A percentile compares a stretch with the other conserved stretches of the same genome.
Conservation (phyloP, 2,113 vertebrate species). For the Amphiprion ocellaris region DNA sequence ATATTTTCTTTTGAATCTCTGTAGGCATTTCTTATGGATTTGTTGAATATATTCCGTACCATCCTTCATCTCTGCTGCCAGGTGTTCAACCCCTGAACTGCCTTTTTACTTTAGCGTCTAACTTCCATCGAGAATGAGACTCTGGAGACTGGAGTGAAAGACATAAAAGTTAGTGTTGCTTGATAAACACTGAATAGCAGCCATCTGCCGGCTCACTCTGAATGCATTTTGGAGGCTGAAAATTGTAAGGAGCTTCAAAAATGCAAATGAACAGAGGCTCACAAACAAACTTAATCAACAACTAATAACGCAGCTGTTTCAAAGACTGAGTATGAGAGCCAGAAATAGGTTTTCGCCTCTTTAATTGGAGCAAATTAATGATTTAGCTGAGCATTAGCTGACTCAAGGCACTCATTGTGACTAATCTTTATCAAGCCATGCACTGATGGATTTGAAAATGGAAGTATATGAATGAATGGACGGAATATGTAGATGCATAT, state of each 20-base stretch:
- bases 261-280: constrained; percentile 76
- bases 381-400: constrained; percentile 78
- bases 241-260: constrained; percentile 67
- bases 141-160: constrained; percentile 56
- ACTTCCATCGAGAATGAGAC: constrained; percentile 66
- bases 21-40: neutral
- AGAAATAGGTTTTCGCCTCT: constrained; percentile 74
- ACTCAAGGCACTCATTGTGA: constrained; percentile 78
- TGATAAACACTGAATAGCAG: constrained; percentile 77
- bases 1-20: neutral
- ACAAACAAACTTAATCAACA: constrained; percentile 82
- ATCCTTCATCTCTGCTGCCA: constrained; percentile 45
- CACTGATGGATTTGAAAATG: constrained; percentile 71
- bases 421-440: constrained; percentile 77
- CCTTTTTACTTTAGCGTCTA: constrained; percentile 44
- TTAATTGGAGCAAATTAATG: constrained; percentile 82
- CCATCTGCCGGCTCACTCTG: constrained; percentile 70
- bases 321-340: constrained; percentile 53
- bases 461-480: constrained; percentile 56
- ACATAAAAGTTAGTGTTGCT: constrained; percentile 77
- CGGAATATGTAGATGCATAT: constrained; percentile 64
- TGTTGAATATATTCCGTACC: neutral
- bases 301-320: constrained; percentile 80
- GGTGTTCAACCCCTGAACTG: constrained; percentile 63
- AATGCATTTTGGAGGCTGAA: constrained; percentile 50